Evolutionary conservation across 1,140 invertebrate species (phyloP).

Genomic region (Aporrectodea caliginosa): DNA sequence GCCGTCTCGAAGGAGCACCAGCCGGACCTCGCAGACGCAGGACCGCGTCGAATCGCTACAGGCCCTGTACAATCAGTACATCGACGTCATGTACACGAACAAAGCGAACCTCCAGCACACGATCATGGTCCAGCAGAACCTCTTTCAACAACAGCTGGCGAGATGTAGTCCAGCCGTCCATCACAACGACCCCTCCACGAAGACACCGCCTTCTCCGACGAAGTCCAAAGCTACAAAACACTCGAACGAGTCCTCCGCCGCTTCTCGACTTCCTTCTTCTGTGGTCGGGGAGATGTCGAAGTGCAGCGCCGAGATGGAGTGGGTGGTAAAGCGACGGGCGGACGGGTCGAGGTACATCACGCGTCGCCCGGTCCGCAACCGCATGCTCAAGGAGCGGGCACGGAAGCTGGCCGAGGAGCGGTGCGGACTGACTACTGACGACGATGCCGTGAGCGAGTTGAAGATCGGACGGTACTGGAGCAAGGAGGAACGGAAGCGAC

Average conservation of each 20-base stretch:
- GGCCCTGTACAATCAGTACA: constrained; percentile 51
- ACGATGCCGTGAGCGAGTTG: constrained; percentile 75
- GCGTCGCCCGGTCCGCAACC: constrained; percentile 66
- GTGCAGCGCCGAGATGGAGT: constrained; percentile 61
- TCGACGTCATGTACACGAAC: constrained; percentile 68
- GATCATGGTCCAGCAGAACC: constrained; percentile 68
- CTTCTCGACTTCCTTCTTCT: background rate
- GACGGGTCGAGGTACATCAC: constrained; percentile 78
- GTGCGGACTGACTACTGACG: constrained; percentile 72
- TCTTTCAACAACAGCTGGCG: constrained; percentile 61
- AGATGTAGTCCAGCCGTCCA: background rate
- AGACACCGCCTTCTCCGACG: background rate
- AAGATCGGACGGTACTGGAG: constrained; percentile 77
- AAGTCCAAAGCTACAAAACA: background rate
- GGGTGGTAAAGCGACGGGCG: constrained; percentile 74
- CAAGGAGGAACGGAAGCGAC: constrained; percentile 72
- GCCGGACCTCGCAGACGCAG: constrained; percentile 51
- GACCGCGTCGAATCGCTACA: constrained; percentile 43
- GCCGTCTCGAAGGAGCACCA: constrained; percentile 46
- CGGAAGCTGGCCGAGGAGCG: constrained; percentile 67
- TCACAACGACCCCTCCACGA: background rate
- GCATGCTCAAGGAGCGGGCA: constrained; percentile 67
- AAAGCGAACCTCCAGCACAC: constrained; percentile 69
- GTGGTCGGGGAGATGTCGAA: background rate
- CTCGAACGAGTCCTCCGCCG: background rate